Evolutionary conservation across 2,113 vertebrate genomes (phyloP).

Genomic region (Scatophagus argus): DNA sequence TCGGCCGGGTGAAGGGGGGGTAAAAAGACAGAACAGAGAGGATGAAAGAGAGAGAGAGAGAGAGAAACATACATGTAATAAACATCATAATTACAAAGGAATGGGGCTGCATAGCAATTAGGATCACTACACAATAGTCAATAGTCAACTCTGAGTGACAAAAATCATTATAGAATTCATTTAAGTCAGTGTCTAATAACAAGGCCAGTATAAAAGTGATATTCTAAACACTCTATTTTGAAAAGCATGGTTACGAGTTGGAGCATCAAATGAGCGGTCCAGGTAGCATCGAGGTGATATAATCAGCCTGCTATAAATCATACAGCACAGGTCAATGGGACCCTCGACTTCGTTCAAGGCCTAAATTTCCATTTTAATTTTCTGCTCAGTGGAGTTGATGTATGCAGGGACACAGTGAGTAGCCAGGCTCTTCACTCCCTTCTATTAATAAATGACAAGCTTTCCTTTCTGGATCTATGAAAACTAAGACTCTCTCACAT

Average conservation of each 20-base stretch:
- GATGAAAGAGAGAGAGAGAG: no score
- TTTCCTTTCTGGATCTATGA: conserved; percentile 25
- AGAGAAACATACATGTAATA: no score
- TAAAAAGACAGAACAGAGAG: no score
- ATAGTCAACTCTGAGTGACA: no score
- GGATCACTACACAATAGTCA: background rate
- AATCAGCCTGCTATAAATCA: conserved; percentile 50
- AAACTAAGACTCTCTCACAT: background rate
- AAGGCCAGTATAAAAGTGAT: background rate
- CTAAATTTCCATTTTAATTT: conserved; percentile 82
- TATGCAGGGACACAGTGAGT: conserved; percentile 66
- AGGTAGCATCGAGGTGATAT: background rate
- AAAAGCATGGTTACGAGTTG: conserved; percentile 1
- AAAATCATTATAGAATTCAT: no score
- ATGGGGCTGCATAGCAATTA: no score
- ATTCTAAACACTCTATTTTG: background rate
- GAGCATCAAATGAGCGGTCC: background rate
- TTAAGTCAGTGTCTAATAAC: background rate
- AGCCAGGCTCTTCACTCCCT: conserved; percentile 15
- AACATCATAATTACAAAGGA: no score
- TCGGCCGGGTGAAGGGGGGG: no score
- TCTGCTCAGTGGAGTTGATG: conserved; percentile 80
- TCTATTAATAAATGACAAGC: conserved; percentile 24
- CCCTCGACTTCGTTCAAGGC: conserved; percentile 69
- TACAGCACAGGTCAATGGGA: conserved; percentile 35